phyloP scores from a whole-genome alignment of 2,113 vertebrate species.

The Pandion haliaetus region DNA sequence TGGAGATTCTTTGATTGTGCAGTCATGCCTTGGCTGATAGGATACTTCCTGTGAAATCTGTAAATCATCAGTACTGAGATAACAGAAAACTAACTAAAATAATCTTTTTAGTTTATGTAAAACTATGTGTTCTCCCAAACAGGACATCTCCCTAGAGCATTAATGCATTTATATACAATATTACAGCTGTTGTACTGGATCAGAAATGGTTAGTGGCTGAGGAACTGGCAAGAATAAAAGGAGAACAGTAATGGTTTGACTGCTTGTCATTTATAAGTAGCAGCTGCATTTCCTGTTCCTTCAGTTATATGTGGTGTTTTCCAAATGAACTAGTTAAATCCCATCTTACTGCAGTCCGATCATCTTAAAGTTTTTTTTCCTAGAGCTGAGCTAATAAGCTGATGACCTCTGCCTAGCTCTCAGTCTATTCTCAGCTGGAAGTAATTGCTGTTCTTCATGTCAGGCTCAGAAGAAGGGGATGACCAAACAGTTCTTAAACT shows the following conservation, averaged over 20 bases:
- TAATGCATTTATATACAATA: not conserved
- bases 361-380: not conserved
- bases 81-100: slow-evolving; percentile 1
- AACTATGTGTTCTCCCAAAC: not conserved
- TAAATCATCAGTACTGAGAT: slow-evolving; percentile 67
- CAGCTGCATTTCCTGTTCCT: slow-evolving; percentile 37
- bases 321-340: not conserved
- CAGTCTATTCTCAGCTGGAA: not conserved
- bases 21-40: slow-evolving; percentile 65
- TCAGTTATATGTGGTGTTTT: not conserved
- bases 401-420: not conserved
- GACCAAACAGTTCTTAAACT: not conserved
- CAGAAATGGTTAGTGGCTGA: not conserved
- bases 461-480: not conserved
- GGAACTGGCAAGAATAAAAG: not conserved
- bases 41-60: slow-evolving; percentile 66
- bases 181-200: slow-evolving; percentile 45
- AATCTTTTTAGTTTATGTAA: slow-evolving; percentile 38
- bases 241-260: not conserved
- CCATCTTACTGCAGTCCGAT: not conserved
- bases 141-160: not conserved
- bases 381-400: not conserved
- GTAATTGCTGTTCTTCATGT: not conserved
- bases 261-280: not conserved
- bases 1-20: slow-evolving; percentile 49